Evolutionary conservation across 1,140 invertebrate genomes (phyloP).

Genomic region (Stratiolaelaps scimitus): DNA sequence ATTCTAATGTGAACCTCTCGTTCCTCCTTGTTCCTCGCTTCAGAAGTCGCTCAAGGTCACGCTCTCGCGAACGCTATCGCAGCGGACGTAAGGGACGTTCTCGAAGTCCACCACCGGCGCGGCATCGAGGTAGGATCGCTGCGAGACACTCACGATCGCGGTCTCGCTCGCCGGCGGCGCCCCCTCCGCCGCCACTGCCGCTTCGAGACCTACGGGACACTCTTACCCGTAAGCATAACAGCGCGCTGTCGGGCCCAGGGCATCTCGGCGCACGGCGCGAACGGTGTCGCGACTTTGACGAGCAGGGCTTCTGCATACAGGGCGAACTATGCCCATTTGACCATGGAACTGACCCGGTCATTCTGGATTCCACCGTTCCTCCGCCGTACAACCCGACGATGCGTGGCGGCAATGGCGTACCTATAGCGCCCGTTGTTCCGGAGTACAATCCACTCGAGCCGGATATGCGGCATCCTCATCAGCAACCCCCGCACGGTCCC

Average conservation of each 20-base stretch:
- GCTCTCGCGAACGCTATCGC: conserved; percentile 14
- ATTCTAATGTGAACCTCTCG: too few species aligned
- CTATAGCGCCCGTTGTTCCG: conserved; percentile 30
- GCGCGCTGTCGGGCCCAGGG: conserved; percentile 44
- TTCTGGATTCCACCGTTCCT: conserved; percentile 52
- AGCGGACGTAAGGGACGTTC: conserved; percentile 3
- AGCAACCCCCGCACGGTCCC: conserved; percentile 32
- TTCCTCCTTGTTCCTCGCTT: background rate
- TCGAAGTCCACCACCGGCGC: background rate
- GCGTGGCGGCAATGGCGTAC: conserved; percentile 13
- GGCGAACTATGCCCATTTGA: conserved; percentile 89
- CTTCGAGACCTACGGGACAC: conserved; percentile 24
- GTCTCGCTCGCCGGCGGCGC: conserved; percentile 20
- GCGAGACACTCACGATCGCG: conserved; percentile 17
- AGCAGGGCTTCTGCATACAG: conserved; percentile 86
- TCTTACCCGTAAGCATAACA: conserved; percentile 27
- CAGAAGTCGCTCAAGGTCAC: conserved; percentile 8
- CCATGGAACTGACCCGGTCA: conserved; percentile 83
- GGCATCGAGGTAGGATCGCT: background rate
- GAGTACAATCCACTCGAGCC: conserved; percentile 37
- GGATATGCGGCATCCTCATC: conserved; percentile 31
- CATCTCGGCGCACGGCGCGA: conserved; percentile 50
- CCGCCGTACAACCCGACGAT: conserved; percentile 47
- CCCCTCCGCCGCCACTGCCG: background rate
- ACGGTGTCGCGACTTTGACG: conserved; percentile 51